Conservation (phyloP, 1,140 invertebrate genomes). For the Bombus waltoni region DNA sequence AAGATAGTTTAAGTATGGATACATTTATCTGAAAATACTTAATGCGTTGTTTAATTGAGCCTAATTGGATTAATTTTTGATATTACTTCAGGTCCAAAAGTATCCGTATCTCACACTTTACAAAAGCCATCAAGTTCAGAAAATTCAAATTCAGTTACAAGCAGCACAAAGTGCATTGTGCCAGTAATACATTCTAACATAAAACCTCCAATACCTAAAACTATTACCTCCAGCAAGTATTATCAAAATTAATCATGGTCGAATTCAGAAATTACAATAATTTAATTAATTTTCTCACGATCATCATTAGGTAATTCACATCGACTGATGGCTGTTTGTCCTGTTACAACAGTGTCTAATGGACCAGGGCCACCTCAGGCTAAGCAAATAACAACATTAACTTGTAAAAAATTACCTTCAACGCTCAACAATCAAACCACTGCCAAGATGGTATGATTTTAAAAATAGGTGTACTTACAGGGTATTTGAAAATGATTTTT, state of each 20-base stretch:
- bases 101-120: constrained; percentile 52
- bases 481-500: too few species aligned
- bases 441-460: constrained; percentile 71
- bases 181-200: constrained; percentile 48
- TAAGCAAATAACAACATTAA: constrained; percentile 54
- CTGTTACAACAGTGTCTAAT: constrained; percentile 65
- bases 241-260: not conserved
- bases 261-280: not conserved
- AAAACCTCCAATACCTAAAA: constrained; percentile 43
- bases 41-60: not conserved
- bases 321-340: constrained; percentile 58
- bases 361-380: constrained; percentile 73
- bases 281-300: not conserved
- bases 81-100: constrained; percentile 61
- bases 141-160: constrained; percentile 42
- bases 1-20: constrained; percentile 67
- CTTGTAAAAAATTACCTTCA: constrained; percentile 70
- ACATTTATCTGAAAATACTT: not conserved
- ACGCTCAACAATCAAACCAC: constrained; percentile 70
- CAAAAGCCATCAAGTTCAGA: constrained; percentile 56
- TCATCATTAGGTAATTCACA: constrained; percentile 57
- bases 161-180: constrained; percentile 35
- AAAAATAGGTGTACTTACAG: not conserved
- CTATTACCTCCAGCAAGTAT: constrained; percentile 57
- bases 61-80: not conserved